phyloP scores from a whole-genome alignment of 2,797 vertebrate genomes.

The Triplophysa yarkandensis region DNA sequence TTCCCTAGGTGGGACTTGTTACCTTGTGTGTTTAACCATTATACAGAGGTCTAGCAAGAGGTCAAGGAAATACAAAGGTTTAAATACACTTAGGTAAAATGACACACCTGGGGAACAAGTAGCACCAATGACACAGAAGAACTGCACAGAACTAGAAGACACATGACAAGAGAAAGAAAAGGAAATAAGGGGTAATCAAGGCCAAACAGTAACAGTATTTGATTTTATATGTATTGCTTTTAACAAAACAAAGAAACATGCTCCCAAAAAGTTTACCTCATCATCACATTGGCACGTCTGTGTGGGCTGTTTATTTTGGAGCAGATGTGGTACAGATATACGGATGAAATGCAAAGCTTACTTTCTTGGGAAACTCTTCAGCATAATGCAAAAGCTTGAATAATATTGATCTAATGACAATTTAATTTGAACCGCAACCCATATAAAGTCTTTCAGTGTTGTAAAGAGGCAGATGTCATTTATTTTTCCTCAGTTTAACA shows the following conservation, averaged over 20 bases:
- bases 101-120: too few species aligned
- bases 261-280: conserved; percentile 56
- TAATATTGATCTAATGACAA: conserved; percentile 40
- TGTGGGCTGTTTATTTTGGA: conserved; percentile 52
- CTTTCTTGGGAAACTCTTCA: conserved; percentile 27
- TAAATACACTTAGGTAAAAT: too few species aligned
- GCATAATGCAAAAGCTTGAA: conserved; percentile 23
- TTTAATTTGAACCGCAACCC: conserved; percentile 50
- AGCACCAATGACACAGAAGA: too few species aligned
- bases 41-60: too few species aligned
- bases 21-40: too few species aligned
- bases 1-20: too few species aligned
- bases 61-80: too few species aligned
- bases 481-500: conserved; percentile 48
- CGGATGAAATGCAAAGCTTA: conserved; percentile 25
- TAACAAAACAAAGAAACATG: conserved; percentile 57
- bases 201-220: background rate
- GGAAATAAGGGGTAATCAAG: too few species aligned
- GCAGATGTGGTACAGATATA: conserved; percentile 27
- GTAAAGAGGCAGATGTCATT: conserved; percentile 41
- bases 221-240: conserved; percentile 37
- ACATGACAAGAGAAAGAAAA: too few species aligned
- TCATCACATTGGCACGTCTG: conserved; percentile 46
- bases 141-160: too few species aligned
- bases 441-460: conserved; percentile 43